Evolutionary conservation across 2,888 invertebrate genomes (phyloP), one percentile per base, ranked within the genome.

Genomic region (Alitta virens): DNA sequence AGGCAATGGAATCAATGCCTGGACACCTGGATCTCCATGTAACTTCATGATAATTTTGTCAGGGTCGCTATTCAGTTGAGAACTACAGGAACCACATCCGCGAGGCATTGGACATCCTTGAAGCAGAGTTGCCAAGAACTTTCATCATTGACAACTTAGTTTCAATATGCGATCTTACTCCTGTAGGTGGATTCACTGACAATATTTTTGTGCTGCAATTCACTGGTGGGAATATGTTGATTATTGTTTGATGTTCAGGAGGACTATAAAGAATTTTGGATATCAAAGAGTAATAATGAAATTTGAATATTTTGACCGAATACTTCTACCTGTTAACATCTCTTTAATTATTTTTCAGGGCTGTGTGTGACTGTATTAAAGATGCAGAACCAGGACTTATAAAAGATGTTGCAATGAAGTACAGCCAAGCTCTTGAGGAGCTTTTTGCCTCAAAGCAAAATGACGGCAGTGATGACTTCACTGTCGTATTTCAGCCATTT

Each of bases 121-220:
- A 77, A 46, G 67, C 64, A 2, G 67, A 75, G 46, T 68, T 81
- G n/a, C 81, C 80, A 2, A 63, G 75, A 46, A 73, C 75, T 9
- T 75, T 81, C 59, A 75, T 81, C n/a, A n/a, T 81, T 60, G 75
- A 81, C 33, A 79, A 81, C 60, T 65, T 81, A 25, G 77, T 81
- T 1, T 70, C 75, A 55, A 72, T 79, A 24, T 68, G 81, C 5
- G 76, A 80, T 63, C 72, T 78, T 59, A 71, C 76, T 23, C 72
- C 73, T 42, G 65, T 76, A 3, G 66, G 72, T n/a, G 66, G 69
- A 33, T 53, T 72, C 46, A 65, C 67, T 53, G 63, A 53, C 38
- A 66, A 66, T 40, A 63, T 72, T 26, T 77, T 53, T 79, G 78
- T 62, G 70, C 60, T 43, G 50, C 72, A 9, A 70, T 75, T 2